Evolutionary conservation across 1,140 invertebrate species (phyloP).

Genomic region (Diachasma alloeum): DNA sequence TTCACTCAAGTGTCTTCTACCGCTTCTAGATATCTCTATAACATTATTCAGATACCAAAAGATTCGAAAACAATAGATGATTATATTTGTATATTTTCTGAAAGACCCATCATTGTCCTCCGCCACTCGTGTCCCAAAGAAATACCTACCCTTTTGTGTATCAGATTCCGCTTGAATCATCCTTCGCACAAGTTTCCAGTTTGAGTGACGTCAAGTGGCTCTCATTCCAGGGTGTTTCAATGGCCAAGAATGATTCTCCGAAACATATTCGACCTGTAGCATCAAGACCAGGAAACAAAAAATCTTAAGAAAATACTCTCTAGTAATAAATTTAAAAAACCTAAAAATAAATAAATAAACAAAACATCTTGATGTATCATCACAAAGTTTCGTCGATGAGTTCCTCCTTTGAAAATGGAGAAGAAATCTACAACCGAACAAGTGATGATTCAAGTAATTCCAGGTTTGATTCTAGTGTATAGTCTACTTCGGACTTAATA

Average conservation of each 20-base stretch:
- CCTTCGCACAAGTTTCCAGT: not conserved
- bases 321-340: not conserved
- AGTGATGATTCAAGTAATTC: too few species aligned
- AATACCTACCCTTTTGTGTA: slow-evolving; percentile 2
- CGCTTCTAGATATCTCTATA: not conserved
- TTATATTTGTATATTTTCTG: not conserved
- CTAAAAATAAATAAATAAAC: not conserved
- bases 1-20: not conserved
- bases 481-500: too few species aligned
- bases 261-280: slow-evolving; percentile 22
- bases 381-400: not conserved
- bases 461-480: not conserved
- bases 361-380: slow-evolving; percentile 1
- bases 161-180: slow-evolving; percentile 10
- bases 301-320: slow-evolving; percentile 19
- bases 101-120: not conserved
- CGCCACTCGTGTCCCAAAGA: not conserved
- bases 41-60: not conserved
- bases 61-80: not conserved
- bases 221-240: slow-evolving; percentile 25
- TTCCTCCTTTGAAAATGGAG: not conserved
- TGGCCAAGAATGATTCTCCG: slow-evolving; percentile 28
- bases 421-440: not conserved
- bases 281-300: slow-evolving; percentile 24
- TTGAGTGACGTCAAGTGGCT: slow-evolving; percentile 15